These are phyloP conservation scores for Apocheima hispidaria DNA, from an alignment of 2,888 invertebrate species.

Conservation along the genomic window DNA sequence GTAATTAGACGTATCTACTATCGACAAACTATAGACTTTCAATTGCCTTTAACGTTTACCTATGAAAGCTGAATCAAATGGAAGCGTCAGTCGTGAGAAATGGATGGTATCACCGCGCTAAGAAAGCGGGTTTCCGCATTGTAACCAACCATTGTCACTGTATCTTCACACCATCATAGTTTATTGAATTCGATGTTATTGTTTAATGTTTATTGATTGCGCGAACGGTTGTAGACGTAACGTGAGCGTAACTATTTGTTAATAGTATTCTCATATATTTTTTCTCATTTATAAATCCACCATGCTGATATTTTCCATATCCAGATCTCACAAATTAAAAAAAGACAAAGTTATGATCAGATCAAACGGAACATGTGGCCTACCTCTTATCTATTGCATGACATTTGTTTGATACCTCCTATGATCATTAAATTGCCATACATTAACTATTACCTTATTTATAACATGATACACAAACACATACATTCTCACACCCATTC, in stretches of 20 bases:
- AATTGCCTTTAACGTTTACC: constrained; percentile 57
- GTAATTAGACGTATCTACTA: constrained; percentile 37
- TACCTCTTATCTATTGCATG: background rate
- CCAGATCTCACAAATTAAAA: too few species aligned
- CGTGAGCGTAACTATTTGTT: constrained; percentile 5
- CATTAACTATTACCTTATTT: too few species aligned
- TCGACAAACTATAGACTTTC: constrained; percentile 38
- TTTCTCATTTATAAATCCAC: background rate
- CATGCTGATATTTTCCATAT: background rate
- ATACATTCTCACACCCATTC: too few species aligned
- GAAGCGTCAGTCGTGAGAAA: constrained; percentile 77
- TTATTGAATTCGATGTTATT: constrained; percentile 23
- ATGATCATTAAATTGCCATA: background rate
- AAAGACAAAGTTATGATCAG: background rate
- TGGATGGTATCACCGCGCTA: constrained; percentile 64
- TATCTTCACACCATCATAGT: constrained; percentile 41
- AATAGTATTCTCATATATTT: constrained; percentile 1
- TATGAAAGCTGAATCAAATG: constrained; percentile 73
- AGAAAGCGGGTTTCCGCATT: constrained; percentile 72
- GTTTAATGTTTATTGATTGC: constrained; percentile 27
- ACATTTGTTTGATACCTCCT: too few species aligned
- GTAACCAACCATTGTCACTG: constrained; percentile 67
- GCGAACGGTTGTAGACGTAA: constrained; percentile 9
- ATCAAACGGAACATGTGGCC: background rate
- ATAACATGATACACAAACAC: too few species aligned